These are phyloP conservation scores for Takifugu flavidus DNA, from an alignment of 2,113 vertebrate species.

Conservation along the genomic window DNA sequence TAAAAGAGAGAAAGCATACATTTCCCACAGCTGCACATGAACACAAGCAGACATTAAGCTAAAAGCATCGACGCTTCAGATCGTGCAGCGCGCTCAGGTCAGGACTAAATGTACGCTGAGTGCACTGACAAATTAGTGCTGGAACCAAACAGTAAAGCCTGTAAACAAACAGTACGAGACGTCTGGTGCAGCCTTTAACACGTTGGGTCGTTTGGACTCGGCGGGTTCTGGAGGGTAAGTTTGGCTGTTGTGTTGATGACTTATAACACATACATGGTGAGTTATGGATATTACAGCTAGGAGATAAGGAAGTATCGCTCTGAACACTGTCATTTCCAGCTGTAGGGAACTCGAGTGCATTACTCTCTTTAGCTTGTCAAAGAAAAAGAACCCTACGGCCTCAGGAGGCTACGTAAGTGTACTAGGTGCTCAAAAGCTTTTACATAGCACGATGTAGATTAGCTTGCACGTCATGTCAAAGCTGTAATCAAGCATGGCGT, in stretches of 20 bases:
- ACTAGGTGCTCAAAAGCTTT: slow-evolving; percentile 49
- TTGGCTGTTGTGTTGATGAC: no score
- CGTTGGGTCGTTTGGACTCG: no score
- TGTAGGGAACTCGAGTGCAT: slow-evolving; percentile 37
- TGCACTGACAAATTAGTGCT: neutral
- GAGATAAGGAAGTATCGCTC: slow-evolving; percentile 34
- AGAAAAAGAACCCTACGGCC: slow-evolving; percentile 52
- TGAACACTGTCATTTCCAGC: slow-evolving; percentile 27
- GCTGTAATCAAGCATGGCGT: slow-evolving; percentile 23
- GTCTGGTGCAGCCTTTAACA: no score
- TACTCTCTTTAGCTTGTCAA: slow-evolving; percentile 54
- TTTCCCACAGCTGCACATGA: no score
- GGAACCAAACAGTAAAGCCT: neutral
- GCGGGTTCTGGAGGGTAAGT: no score
- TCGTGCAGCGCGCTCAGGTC: neutral
- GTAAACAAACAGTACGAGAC: slow-evolving; percentile 1
- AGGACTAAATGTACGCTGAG: neutral
- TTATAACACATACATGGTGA: slow-evolving; percentile 9
- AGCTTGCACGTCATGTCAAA: slow-evolving; percentile 45
- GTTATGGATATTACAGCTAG: neutral
- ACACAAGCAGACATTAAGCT: neutral
- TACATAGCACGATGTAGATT: slow-evolving; percentile 55
- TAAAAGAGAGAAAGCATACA: neutral
- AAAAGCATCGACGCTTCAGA: slow-evolving; percentile 5
- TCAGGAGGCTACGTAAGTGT: slow-evolving; percentile 56